phyloP scores from a whole-genome alignment of 2,797 vertebrate species.

The Alfaro cultratus region DNA sequence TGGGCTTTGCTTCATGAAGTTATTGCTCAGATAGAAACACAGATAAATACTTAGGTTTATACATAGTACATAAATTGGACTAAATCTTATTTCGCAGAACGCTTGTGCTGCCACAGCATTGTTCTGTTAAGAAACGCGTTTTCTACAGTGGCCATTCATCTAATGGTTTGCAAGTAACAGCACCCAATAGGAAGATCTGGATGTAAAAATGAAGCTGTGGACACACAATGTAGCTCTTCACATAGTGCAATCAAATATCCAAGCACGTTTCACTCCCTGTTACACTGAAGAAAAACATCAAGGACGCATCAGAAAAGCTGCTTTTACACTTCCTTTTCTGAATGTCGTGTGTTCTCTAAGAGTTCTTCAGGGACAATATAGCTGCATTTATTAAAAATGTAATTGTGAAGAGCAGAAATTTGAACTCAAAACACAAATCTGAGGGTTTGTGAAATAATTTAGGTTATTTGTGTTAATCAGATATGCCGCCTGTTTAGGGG shows the following conservation, averaged over 20 bases:
- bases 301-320: background rate
- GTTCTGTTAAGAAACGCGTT: slow-evolving; percentile 43
- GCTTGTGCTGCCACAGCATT: slow-evolving; percentile 23
- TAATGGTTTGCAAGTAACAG: slow-evolving; percentile 35
- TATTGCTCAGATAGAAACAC: background rate
- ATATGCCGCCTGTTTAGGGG: slow-evolving; percentile 19
- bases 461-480: slow-evolving; percentile 19
- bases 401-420: too few species aligned
- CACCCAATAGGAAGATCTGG: slow-evolving; percentile 25
- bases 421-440: background rate
- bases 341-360: background rate
- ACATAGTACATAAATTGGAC: slow-evolving; percentile 17
- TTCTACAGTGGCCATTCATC: slow-evolving; percentile 44
- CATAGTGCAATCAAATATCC: background rate
- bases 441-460: background rate
- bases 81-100: slow-evolving; percentile 16
- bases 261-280: background rate
- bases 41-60: slow-evolving; percentile 7
- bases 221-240: background rate
- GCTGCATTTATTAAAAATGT: background rate
- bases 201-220: slow-evolving; percentile 36
- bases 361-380: background rate
- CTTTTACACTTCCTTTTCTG: background rate
- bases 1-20: slow-evolving; percentile 14
- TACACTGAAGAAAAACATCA: background rate